Percentiles rank a stretch among this genome's conserved stretches.
Conservation (phyloP, 2,888 invertebrate genomes). For the Parnassius smintheus region DNA sequence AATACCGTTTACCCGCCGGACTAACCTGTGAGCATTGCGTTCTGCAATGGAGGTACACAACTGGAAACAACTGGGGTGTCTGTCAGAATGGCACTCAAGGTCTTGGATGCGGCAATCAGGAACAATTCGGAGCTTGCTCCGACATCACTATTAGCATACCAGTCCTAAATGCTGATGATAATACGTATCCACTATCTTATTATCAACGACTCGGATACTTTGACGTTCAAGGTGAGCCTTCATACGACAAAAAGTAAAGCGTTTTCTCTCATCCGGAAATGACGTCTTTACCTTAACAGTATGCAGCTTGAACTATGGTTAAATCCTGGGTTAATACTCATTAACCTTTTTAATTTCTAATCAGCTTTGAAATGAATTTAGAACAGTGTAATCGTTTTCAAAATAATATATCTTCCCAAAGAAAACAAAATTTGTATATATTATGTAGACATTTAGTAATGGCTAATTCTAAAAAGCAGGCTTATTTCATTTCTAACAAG, state of each 20-base stretch:
- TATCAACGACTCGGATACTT: slow-evolving; percentile 43
- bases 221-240: slow-evolving; percentile 31
- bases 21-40: slow-evolving; percentile 89
- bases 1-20: slow-evolving; percentile 80
- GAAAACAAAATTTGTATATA: slow-evolving; percentile 11
- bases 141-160: slow-evolving; percentile 85
- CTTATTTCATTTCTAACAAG: too few species aligned
- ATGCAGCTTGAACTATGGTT: slow-evolving; percentile 15
- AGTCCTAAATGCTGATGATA: slow-evolving; percentile 37
- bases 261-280: not conserved
- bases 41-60: slow-evolving; percentile 92
- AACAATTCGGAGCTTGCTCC: slow-evolving; percentile 91
- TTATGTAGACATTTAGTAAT: not conserved
- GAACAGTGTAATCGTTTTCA: not conserved
- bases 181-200: slow-evolving; percentile 29
- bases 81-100: slow-evolving; percentile 85
- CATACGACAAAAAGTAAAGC: slow-evolving; percentile 1
- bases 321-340: not conserved
- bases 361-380: not conserved
- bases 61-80: slow-evolving; percentile 91
- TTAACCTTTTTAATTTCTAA: not conserved
- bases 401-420: not conserved
- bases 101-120: slow-evolving; percentile 92
- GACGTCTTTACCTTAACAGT: slow-evolving; percentile 27
- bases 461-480: too few species aligned